Percentiles rank a stretch among this genome's conserved stretches.
phyloP scores from a whole-genome alignment of 2,797 vertebrate genomes.

The Cynodonichthys magdalenae region DNA sequence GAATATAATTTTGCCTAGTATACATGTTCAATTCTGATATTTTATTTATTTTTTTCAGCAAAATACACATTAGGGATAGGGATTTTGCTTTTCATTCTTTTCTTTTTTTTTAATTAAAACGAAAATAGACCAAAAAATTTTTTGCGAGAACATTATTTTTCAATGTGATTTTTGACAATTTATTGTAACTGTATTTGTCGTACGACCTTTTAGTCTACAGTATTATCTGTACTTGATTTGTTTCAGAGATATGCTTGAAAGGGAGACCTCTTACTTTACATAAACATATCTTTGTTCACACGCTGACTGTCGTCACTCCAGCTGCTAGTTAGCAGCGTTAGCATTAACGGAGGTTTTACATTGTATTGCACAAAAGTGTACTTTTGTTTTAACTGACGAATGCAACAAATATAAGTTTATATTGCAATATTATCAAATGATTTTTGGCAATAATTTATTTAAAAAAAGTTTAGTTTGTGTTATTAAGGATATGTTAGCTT shows the following conservation, averaged over 20 bases:
- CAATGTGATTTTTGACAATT: too few relatives aligned
- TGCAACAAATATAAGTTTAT: neutral
- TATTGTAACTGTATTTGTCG: too few relatives aligned
- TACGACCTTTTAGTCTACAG: too few relatives aligned
- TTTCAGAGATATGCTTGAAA: neutral
- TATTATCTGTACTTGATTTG: neutral
- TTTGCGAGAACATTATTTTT: too few relatives aligned
- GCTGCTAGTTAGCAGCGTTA: neutral
- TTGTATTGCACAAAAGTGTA: neutral
- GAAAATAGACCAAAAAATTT: too few relatives aligned
- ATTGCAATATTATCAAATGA: too few relatives aligned
- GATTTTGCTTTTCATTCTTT: too few relatives aligned
- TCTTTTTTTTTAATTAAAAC: too few relatives aligned
- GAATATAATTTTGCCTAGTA: too few relatives aligned
- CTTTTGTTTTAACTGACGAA: fast-evolving
- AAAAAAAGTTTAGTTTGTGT: neutral
- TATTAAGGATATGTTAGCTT: conserved; percentile 1
- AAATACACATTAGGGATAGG: too few relatives aligned
- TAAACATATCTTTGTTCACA: neutral
- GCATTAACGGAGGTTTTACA: neutral
- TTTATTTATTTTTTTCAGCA: too few relatives aligned
- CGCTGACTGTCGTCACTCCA: neutral
- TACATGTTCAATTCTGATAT: too few relatives aligned
- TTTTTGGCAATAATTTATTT: neutral
- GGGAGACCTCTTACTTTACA: neutral